phyloP scores from a whole-genome alignment of 2,113 vertebrate species.

The Scomber colias region DNA sequence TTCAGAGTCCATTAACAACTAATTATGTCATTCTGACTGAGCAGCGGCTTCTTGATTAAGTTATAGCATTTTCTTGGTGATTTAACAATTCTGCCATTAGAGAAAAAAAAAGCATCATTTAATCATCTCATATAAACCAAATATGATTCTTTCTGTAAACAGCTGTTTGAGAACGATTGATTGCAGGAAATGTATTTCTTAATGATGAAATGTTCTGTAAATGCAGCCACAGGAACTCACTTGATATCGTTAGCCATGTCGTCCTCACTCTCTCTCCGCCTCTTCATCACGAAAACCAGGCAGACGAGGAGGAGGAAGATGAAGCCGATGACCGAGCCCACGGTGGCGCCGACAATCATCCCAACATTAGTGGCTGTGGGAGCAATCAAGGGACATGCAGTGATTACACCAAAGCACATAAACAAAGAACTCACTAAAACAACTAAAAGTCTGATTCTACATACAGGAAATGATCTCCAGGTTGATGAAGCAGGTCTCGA shows the following conservation, averaged over 20 bases:
- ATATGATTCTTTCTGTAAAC: too few species aligned
- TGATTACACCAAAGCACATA: not conserved
- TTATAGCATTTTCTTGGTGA: too few species aligned
- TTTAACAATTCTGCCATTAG: too few species aligned
- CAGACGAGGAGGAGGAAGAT: constrained; percentile 82
- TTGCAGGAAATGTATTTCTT: too few species aligned
- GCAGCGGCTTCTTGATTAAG: too few species aligned
- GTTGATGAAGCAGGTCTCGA: constrained; percentile 85
- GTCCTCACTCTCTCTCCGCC: constrained; percentile 82
- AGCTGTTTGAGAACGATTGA: too few species aligned
- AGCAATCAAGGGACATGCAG: constrained; percentile 7
- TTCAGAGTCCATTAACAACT: too few species aligned
- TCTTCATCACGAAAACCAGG: constrained; percentile 78
- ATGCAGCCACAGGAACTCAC: constrained; percentile 76
- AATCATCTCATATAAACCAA: too few species aligned
- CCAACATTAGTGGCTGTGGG: constrained; percentile 79
- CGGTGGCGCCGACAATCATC: constrained; percentile 86
- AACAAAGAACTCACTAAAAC: not conserved
- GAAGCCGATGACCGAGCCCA: constrained; percentile 86
- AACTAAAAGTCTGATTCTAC: constrained; percentile 44
- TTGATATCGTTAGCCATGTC: constrained; percentile 93
- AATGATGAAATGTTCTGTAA: too few species aligned
- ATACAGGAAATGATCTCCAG: constrained; percentile 88
- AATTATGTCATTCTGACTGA: too few species aligned
- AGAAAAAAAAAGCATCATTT: too few species aligned